Percentiles rank a stretch among this genome's conserved stretches.
phyloP scores from a whole-genome alignment of 2,888 invertebrate species.

The Thymelicus sylvestris region DNA sequence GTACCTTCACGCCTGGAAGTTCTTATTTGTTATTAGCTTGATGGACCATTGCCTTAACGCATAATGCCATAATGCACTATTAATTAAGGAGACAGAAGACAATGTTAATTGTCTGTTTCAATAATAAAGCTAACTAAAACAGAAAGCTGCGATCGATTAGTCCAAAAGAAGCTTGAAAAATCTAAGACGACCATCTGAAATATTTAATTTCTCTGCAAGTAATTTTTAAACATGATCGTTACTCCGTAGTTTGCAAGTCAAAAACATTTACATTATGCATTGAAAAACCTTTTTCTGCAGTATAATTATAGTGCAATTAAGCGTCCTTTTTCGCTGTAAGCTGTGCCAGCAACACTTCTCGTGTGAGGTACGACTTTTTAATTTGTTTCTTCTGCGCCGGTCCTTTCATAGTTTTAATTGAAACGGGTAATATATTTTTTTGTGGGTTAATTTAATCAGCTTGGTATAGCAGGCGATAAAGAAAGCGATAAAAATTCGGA shows the following conservation, averaged over 20 bases:
- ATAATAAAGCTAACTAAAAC: too few species aligned
- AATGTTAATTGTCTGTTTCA: too few species aligned
- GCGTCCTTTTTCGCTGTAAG: slow-evolving; percentile 18
- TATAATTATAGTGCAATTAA: slow-evolving; percentile 31
- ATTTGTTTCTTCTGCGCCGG: slow-evolving; percentile 11
- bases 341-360: slow-evolving; percentile 2
- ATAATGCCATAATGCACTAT: too few species aligned
- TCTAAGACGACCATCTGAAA: background rate
- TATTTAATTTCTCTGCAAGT: background rate
- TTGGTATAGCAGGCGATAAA: background rate
- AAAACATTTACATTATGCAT: slow-evolving; percentile 31
- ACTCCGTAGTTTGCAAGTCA: slow-evolving; percentile 30
- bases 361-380: slow-evolving; percentile 27
- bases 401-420: slow-evolving; percentile 23
- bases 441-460: slow-evolving; percentile 10
- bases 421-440: slow-evolving; percentile 21
- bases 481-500: background rate
- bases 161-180: background rate
- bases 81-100: too few species aligned
- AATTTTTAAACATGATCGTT: background rate
- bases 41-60: too few species aligned
- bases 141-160: too few species aligned
- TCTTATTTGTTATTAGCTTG: too few species aligned
- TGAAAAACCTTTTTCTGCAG: slow-evolving; percentile 26
- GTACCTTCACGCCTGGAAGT: too few species aligned